Evolutionary conservation across 2,113 vertebrate species (phyloP).

Genomic region (Pyrgilauda ruficollis): DNA sequence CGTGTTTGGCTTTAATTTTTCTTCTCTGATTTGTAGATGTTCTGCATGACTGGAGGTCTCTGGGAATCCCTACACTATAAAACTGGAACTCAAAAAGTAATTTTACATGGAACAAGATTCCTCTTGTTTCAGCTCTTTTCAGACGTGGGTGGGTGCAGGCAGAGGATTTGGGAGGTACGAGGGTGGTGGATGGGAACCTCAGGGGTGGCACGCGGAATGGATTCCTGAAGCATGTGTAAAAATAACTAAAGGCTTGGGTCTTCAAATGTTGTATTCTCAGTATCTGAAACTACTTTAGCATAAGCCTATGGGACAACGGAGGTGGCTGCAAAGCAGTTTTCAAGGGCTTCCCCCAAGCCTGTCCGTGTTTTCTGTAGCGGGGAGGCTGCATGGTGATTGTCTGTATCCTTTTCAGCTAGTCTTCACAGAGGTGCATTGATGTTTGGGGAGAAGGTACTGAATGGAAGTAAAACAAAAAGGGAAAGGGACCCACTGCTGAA

Average conservation of each 20-base stretch:
- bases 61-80: neutral
- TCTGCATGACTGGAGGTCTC: constrained; percentile 34
- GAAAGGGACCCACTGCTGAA: neutral
- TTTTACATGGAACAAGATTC: neutral
- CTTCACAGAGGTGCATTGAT: neutral
- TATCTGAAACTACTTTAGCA: constrained; percentile 63
- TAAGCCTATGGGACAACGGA: neutral
- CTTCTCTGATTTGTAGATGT: constrained; percentile 33
- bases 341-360: neutral
- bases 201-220: neutral
- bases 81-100: neutral
- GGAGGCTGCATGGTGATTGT: neutral
- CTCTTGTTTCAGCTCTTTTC: neutral
- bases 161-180: neutral
- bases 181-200: neutral
- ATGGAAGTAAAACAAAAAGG: neutral
- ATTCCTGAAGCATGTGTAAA: constrained; percentile 59
- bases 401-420: constrained; percentile 16
- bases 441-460: neutral
- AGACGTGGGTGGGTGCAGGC: neutral
- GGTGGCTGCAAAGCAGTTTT: neutral
- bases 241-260: constrained; percentile 29
- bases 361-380: neutral
- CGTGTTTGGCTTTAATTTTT: constrained; percentile 32
- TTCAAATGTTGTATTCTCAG: constrained; percentile 47